Evolutionary conservation across 2,113 vertebrate species (phyloP).

Genomic region (Corvus cornix): DNA sequence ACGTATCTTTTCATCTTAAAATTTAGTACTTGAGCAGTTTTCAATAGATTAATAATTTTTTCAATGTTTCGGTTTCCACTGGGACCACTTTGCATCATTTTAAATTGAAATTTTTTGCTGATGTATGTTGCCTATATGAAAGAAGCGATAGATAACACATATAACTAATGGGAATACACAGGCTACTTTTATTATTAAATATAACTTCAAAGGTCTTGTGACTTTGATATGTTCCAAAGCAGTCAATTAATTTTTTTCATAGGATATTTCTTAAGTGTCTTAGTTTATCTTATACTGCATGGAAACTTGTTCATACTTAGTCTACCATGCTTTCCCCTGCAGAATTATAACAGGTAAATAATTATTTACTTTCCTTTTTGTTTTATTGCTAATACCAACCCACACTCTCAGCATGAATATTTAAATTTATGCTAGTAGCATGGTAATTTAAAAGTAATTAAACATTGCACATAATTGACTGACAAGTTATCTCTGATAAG

Average conservation of each 20-base stretch:
- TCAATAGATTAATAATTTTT: slow-evolving; percentile 4
- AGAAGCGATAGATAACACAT: background rate
- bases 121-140: background rate
- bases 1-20: background rate
- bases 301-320: background rate
- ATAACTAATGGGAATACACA: background rate
- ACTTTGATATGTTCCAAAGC: background rate
- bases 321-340: background rate
- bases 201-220: background rate
- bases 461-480: background rate
- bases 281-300: background rate
- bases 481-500: background rate
- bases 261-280: background rate
- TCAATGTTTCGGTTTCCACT: background rate
- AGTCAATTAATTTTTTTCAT: background rate
- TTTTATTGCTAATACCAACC: background rate
- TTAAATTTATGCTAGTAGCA: background rate
- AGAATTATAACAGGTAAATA: background rate
- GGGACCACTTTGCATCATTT: background rate
- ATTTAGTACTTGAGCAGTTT: background rate
- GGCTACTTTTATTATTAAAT: background rate
- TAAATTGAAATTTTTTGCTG: background rate
- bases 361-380: background rate
- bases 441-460: slow-evolving; percentile 5
- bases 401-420: background rate